Evolutionary conservation across 2,888 invertebrate genomes (phyloP).

Genomic region (Tipula lateralis): DNA sequence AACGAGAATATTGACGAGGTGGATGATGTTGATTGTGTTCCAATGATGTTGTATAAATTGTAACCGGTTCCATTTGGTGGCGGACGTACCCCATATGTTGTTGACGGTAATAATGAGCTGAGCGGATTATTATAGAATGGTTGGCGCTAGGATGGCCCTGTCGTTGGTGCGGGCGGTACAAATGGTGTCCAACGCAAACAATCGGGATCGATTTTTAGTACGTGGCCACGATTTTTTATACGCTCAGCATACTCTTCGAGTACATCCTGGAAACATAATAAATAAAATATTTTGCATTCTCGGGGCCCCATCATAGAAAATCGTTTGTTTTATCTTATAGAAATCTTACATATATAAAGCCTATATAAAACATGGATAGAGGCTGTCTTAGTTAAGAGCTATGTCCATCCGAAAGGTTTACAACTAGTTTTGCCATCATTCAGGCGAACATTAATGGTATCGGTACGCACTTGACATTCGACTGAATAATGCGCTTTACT

Average conservation of each 20-base stretch:
- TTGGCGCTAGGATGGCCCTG: slow-evolving; percentile 34
- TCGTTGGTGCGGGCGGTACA: slow-evolving; percentile 54
- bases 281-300: slow-evolving; percentile 9
- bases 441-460: no score
- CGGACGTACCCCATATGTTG: neutral
- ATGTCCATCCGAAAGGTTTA: no score
- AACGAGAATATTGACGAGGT: neutral
- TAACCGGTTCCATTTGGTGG: neutral
- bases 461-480: no score
- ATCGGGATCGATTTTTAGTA: slow-evolving; percentile 81
- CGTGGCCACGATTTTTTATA: slow-evolving; percentile 69
- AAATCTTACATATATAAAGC: neutral
- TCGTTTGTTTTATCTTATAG: neutral
- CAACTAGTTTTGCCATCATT: no score
- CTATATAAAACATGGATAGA: neutral
- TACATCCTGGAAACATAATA: slow-evolving; percentile 63
- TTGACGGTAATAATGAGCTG: neutral
- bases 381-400: neutral
- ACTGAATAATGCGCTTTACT: no score
- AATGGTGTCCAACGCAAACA: slow-evolving; percentile 87
- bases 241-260: slow-evolving; percentile 88
- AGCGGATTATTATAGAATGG: slow-evolving; percentile 20
- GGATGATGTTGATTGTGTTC: slow-evolving; percentile 4
- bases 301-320: no score
- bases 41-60: neutral